phyloP scores from a whole-genome alignment of 1,140 invertebrate species.

The Euura lappo region DNA sequence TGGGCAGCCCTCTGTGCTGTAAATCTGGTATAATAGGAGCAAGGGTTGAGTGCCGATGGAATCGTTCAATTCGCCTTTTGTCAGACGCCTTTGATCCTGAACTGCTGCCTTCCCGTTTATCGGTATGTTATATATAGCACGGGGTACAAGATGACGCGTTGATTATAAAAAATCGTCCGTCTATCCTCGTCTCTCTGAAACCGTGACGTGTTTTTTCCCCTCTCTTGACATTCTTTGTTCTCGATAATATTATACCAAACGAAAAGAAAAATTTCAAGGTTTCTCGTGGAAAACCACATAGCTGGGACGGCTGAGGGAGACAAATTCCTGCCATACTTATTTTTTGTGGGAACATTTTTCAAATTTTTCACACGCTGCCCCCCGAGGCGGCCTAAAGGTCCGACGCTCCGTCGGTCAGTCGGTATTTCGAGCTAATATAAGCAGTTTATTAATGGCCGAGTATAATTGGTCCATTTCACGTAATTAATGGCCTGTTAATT shows the following conservation, averaged over 20 bases:
- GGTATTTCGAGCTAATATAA: constrained; percentile 13
- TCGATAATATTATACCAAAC: too few relatives aligned
- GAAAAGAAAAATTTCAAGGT: too few relatives aligned
- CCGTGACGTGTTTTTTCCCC: too few relatives aligned
- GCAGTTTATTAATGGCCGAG: constrained; percentile 28
- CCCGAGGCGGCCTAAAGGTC: not conserved
- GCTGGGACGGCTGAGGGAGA: not conserved
- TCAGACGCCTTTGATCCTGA: constrained; percentile 22
- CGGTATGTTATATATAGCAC: constrained; percentile 19
- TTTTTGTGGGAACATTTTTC: not conserved
- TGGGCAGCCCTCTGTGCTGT: too few relatives aligned
- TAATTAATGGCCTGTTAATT: constrained; percentile 40
- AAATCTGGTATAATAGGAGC: too few relatives aligned
- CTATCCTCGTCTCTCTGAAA: too few relatives aligned
- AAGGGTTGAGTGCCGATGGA: constrained; percentile 32
- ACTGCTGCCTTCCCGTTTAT: too few relatives aligned
- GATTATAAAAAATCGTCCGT: constrained; percentile 35
- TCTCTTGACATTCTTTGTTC: too few relatives aligned
- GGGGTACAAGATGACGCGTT: constrained; percentile 39
- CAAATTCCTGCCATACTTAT: not conserved
- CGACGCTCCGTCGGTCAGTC: not conserved
- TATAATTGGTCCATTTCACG: constrained; percentile 37
- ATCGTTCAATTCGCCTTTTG: constrained; percentile 43
- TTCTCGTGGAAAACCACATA: too few relatives aligned
- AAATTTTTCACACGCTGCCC: constrained; percentile 6